Evolutionary conservation across 1,140 invertebrate species (phyloP), one percentile per base, ranked within the genome.

Genomic region (Diabrotica virgifera): DNA sequence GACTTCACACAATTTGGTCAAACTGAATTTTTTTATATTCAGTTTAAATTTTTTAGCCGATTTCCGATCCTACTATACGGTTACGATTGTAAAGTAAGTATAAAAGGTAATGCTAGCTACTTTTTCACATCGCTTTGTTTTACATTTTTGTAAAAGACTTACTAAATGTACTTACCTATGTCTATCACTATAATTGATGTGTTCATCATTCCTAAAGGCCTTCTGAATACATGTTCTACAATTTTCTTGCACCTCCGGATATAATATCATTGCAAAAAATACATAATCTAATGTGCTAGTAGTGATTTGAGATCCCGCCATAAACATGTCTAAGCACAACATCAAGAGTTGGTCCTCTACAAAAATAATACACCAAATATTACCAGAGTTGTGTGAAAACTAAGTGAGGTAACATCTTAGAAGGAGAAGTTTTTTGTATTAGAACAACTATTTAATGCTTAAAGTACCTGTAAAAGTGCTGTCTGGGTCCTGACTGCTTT

Each of bases 241-340:
- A 60, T 82, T 80, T 38, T 78, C 76, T 71, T 91, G 86, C 50
- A 92, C 81, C 5, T 89, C 78, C 5, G 85, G 84, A 78, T 92
- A 76, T 53, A 83, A 74, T 0, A 89, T 82, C 13, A 93, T 76
- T 67, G 86, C 84, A 0, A 90, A 80, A 14, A 93, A 76, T 13
- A 84, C 79, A 70, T 84, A 86, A 0, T 82, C 80, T 7, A 88
- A 74, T 0, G 86, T 86, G 67, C 87, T 89, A 54, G 82, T 85
- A 0, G 88, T 89, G 0, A 89, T 89, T 74, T 90, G 87, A 5
- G 85, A 82, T 5, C 89, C 89, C 59, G 88, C 89, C 75, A 89
- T 81, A 37, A 91, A 85, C 46, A 90, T 78, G 73, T 91, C 89
- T 60, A 88, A 70, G 65, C 88, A 87, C 2, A 90, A 71, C 0